Conservation (phyloP, 2,888 invertebrate species). For the Pristionchus maxplancki region DNA sequence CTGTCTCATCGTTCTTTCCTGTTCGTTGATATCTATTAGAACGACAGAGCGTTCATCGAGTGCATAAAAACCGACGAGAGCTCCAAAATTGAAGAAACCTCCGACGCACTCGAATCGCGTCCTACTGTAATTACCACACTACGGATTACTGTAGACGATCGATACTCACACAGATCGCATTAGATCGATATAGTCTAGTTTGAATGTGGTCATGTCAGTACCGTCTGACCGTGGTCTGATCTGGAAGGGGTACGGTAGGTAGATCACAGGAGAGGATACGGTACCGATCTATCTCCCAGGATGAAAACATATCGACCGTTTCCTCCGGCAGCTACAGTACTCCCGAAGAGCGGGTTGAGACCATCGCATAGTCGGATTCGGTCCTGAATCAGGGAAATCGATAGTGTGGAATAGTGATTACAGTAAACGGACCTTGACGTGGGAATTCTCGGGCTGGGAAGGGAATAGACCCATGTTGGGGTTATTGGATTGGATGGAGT, state of each 20-base stretch:
- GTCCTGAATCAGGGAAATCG: constrained; percentile 26
- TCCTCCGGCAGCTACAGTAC: constrained; percentile 1
- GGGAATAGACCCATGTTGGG: background rate
- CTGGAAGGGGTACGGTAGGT: constrained; percentile 2
- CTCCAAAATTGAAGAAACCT: constrained; percentile 40
- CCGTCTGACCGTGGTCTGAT: background rate
- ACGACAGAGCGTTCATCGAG: constrained; percentile 34
- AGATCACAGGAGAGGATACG: background rate
- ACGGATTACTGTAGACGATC: background rate
- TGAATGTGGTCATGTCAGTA: background rate
- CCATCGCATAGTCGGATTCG: constrained; percentile 42
- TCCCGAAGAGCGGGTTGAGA: constrained; percentile 28
- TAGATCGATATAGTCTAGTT: constrained; percentile 32
- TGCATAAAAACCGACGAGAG: constrained; percentile 49
- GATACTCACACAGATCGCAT: constrained; percentile 7
- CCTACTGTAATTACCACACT: constrained; percentile 13
- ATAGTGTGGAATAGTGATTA: background rate
- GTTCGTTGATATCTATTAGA: constrained; percentile 37
- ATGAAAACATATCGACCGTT: constrained; percentile 45
- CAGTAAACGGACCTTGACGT: background rate
- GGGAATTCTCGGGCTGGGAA: constrained; percentile 10
- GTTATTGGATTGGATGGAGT: background rate
- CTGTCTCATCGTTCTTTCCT: constrained; percentile 7
- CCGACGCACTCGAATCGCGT: constrained; percentile 34
- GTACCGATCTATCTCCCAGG: constrained; percentile 40